A percentile compares a stretch with the other conserved stretches of the same genome.
phyloP scores from a whole-genome alignment of 1,140 invertebrate species.

The Trachymyrmex septentrionalis region DNA sequence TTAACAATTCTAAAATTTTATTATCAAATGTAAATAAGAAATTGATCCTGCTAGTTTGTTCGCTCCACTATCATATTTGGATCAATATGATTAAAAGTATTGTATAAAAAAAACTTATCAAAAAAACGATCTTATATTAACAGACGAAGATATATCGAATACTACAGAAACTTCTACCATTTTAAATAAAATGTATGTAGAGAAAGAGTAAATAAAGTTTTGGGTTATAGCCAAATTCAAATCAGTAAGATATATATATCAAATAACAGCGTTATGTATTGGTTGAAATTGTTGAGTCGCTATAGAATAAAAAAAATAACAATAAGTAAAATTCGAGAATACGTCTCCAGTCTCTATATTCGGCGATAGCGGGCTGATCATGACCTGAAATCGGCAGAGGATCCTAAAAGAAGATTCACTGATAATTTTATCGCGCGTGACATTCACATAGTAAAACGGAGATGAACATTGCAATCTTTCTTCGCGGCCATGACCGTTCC shows the following conservation, averaged over 20 bases:
- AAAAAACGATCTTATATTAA: no score
- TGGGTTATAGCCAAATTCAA: no score
- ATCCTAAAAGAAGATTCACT: not conserved
- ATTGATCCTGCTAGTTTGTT: no score
- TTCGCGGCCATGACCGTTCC: slow-evolving; percentile 58
- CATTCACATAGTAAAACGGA: slow-evolving; percentile 36
- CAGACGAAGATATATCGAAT: no score
- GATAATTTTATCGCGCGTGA: slow-evolving; percentile 30
- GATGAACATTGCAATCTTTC: not conserved
- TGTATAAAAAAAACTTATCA: no score
- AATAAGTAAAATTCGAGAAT: not conserved
- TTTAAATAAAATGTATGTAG: no score
- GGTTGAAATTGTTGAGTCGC: not conserved
- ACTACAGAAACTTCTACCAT: no score
- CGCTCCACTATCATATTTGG: no score
- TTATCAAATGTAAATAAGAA: no score
- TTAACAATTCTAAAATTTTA: no score
- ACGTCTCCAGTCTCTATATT: not conserved
- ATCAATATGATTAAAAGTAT: no score
- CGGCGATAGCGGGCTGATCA: not conserved
- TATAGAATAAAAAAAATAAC: not conserved
- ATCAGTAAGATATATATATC: not conserved
- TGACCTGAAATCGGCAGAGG: not conserved
- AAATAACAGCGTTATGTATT: not conserved
- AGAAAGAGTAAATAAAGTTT: no score